Conservation (phyloP, 2,113 vertebrate genomes). For the Channa argus region DNA sequence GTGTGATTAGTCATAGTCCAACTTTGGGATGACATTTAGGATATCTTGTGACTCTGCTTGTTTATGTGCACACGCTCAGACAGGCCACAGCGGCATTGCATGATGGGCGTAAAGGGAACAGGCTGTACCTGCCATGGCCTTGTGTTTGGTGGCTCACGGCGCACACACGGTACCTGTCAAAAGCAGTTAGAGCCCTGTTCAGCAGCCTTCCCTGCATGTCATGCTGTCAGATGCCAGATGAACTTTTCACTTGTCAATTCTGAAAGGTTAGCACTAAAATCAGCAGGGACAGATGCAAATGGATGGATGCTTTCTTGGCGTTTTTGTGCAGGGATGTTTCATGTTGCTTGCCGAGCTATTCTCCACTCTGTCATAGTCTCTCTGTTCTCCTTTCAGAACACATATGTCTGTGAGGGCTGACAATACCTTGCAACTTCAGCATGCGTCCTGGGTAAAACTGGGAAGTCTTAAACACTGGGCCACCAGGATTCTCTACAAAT, state of each 20-base stretch:
- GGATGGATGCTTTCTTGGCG: slow-evolving; percentile 79
- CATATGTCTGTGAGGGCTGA: slow-evolving; percentile 48
- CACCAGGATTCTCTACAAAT: too few species aligned
- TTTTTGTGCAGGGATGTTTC: slow-evolving; percentile 67
- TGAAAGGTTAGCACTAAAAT: slow-evolving; percentile 89
- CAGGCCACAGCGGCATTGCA: slow-evolving; percentile 51
- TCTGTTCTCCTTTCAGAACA: slow-evolving; percentile 51
- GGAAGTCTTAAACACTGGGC: too few species aligned
- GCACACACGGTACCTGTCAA: slow-evolving; percentile 90
- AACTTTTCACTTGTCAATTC: slow-evolving; percentile 91
- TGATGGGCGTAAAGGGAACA: slow-evolving; percentile 54
- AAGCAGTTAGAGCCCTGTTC: slow-evolving; percentile 86
- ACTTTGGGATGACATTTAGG: slow-evolving; percentile 56
- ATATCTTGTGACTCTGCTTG: slow-evolving; percentile 44
- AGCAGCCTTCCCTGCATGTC: slow-evolving; percentile 83
- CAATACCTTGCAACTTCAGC: slow-evolving; percentile 43
- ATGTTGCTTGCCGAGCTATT: slow-evolving; percentile 48
- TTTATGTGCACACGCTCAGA: slow-evolving; percentile 26
- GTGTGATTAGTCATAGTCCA: slow-evolving; percentile 58
- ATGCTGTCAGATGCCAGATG: slow-evolving; percentile 84
- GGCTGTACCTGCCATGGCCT: slow-evolving; percentile 72
- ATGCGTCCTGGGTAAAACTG: too few species aligned
- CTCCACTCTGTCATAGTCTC: slow-evolving; percentile 40
- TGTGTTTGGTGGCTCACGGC: slow-evolving; percentile 80
- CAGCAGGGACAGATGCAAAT: slow-evolving; percentile 82